Conservation (phyloP, 1,140 invertebrate genomes). For the Procambarus virginalis region DNA sequence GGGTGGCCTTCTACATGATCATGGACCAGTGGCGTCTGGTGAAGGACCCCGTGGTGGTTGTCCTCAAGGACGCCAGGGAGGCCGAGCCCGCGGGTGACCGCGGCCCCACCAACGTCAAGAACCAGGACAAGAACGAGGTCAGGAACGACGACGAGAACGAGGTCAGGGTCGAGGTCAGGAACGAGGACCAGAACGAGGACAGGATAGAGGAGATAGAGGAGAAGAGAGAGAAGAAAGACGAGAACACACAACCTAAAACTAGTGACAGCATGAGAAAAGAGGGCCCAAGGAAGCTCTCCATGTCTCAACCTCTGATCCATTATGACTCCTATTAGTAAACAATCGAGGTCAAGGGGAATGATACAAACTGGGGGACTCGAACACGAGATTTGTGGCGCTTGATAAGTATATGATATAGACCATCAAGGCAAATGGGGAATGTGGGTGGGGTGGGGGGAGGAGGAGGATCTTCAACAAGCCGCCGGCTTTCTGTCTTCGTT, state of each 20-base stretch:
- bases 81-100: background rate
- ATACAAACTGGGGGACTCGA: no score
- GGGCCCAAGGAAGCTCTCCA: no score
- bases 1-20: conserved; percentile 36
- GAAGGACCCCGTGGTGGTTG: conserved; percentile 21
- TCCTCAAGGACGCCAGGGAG: conserved; percentile 8
- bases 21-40: conserved; percentile 42
- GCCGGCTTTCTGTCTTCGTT: no score
- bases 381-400: no score
- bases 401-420: no score
- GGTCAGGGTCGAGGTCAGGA: background rate
- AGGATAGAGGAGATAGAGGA: background rate
- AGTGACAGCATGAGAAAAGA: background rate
- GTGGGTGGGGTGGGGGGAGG: no score
- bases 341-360: no score
- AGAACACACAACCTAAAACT: background rate
- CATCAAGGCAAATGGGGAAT: no score
- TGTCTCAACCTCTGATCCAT: no score
- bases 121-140: background rate
- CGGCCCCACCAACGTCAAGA: background rate
- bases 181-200: background rate
- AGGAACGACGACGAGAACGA: background rate
- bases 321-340: no score
- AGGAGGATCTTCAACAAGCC: no score
- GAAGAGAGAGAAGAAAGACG: background rate